These are phyloP conservation scores for Capreolus pygargus DNA, from an alignment of 2,113 vertebrate genomes.

Conservation along the genomic window DNA sequence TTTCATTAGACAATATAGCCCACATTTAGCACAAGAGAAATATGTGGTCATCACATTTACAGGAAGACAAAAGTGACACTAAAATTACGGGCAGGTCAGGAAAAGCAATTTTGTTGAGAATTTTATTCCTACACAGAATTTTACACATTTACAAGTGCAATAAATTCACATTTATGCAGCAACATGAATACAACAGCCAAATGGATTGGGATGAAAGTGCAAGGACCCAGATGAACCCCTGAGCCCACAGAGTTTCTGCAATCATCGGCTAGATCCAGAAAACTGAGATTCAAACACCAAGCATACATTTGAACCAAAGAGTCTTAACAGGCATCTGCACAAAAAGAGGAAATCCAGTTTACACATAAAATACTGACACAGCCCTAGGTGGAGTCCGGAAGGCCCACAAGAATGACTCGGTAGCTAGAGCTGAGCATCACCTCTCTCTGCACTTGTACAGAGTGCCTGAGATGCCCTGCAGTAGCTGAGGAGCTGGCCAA, in stretches of 20 bases:
- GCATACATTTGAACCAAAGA: not conserved
- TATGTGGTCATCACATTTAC: not conserved
- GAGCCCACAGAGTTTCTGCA: not conserved
- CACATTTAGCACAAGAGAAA: not conserved
- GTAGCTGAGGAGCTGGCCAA: not conserved
- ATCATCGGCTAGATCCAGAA: not conserved
- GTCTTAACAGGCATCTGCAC: not conserved
- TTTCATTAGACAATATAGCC: not conserved
- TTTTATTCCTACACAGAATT: not conserved
- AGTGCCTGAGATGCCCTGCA: not conserved
- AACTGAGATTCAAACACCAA: not conserved
- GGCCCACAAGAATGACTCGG: not conserved
- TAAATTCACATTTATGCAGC: not conserved
- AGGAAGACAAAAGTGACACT: not conserved
- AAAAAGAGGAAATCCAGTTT: conserved; percentile 32
- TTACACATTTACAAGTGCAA: not conserved
- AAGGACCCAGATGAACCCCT: not conserved
- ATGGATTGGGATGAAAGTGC: not conserved
- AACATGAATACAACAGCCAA: not conserved
- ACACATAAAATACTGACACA: not conserved
- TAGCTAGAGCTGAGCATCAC: not conserved
- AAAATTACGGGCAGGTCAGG: not conserved
- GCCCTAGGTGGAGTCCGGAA: not conserved
- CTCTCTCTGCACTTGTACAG: not conserved
- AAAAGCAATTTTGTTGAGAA: not conserved